These are phyloP conservation scores for Peucedramus taeniatus DNA, from an alignment of 2,113 vertebrate species.

Conservation along the genomic window DNA sequence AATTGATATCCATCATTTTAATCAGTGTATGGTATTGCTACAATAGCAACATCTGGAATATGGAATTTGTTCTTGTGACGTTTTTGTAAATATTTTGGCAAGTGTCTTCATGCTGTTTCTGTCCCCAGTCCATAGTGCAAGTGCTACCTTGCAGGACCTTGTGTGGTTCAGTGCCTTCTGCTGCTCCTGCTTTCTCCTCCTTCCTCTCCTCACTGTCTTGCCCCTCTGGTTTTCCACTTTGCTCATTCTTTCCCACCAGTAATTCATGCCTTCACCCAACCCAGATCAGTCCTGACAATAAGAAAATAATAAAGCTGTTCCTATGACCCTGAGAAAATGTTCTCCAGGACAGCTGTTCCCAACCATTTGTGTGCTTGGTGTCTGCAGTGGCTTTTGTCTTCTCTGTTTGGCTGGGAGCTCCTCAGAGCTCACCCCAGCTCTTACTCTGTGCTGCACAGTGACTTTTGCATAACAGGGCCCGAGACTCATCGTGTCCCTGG, in stretches of 20 bases:
- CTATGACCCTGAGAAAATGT: background rate
- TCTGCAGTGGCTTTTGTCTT: background rate
- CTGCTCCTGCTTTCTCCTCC: background rate
- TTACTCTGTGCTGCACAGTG: background rate
- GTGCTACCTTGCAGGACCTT: background rate
- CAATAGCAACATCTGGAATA: background rate
- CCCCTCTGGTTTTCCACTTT: background rate
- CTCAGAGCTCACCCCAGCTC: background rate
- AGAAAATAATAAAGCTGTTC: background rate
- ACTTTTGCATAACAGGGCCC: background rate
- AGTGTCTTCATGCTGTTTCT: background rate
- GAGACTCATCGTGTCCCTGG: fast-evolving
- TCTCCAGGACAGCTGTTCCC: background rate
- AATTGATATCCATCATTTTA: background rate
- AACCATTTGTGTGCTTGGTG: background rate
- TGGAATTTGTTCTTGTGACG: background rate
- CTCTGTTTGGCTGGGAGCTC: background rate
- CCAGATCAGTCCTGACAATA: background rate
- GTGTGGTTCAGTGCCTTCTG: background rate
- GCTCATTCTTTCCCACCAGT: background rate
- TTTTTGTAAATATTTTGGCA: background rate
- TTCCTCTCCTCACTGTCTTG: background rate
- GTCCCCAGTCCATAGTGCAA: fast-evolving
- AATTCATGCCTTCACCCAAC: fast-evolving
- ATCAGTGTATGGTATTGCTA: background rate